phyloP scores from a whole-genome alignment of 2,888 invertebrate species.

The Beris morrisii region DNA sequence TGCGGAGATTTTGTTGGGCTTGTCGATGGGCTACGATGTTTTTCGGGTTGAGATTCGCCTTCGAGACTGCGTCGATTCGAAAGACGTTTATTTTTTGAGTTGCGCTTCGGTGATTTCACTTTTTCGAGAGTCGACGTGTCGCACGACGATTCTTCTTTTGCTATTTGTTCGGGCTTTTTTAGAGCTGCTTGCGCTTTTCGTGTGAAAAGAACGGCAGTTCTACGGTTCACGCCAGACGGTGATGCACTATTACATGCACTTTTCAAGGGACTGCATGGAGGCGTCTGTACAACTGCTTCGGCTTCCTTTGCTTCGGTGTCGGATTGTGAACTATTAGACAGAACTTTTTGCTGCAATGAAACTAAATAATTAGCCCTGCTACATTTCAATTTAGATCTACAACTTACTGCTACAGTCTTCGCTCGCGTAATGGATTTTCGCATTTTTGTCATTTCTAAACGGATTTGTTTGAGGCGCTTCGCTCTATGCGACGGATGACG shows the following conservation, averaged over 20 bases:
- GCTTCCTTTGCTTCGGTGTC: conserved; percentile 48
- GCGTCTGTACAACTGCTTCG: conserved; percentile 48
- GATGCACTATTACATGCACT: conserved; percentile 52
- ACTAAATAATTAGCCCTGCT: not conserved
- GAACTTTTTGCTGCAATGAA: conserved; percentile 19
- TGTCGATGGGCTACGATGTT: conserved; percentile 39
- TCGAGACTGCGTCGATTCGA: conserved; percentile 44
- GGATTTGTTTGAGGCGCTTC: conserved; percentile 62
- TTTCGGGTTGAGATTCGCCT: conserved; percentile 38
- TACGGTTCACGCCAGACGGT: conserved; percentile 55
- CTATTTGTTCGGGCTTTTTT: conserved; percentile 50
- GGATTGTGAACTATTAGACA: conserved; percentile 53
- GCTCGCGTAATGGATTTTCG: conserved; percentile 51
- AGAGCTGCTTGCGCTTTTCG: conserved; percentile 67
- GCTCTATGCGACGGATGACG: conserved; percentile 62
- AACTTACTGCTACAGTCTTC: conserved; percentile 39
- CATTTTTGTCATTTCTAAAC: conserved; percentile 62
- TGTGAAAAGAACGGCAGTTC: conserved; percentile 78
- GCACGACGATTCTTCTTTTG: conserved; percentile 42
- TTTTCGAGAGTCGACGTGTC: conserved; percentile 43
- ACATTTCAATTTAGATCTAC: not conserved
- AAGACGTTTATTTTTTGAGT: conserved; percentile 48
- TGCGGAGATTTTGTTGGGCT: conserved; percentile 52
- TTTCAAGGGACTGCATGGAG: conserved; percentile 56
- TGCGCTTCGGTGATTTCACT: conserved; percentile 53